A percentile compares a stretch with the other conserved stretches of the same genome.
Evolutionary conservation across 2,797 vertebrate genomes (phyloP).

Genomic region (Hirundo rustica): DNA sequence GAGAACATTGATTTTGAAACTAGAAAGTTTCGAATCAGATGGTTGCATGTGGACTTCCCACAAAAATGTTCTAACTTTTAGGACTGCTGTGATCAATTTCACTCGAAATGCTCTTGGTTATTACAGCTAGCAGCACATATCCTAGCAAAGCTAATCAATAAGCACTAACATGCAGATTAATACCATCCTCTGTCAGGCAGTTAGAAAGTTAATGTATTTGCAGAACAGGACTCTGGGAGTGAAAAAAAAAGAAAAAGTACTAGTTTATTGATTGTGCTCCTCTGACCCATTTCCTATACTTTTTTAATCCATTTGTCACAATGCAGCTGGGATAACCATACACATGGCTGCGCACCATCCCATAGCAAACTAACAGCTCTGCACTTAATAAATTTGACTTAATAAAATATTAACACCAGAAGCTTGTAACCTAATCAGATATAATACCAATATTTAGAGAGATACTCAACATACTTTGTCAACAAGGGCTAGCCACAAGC

Average conservation of each 20-base stretch:
- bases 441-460: background rate
- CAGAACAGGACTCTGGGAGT: constrained; percentile 38
- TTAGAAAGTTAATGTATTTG: constrained; percentile 57
- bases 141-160: constrained; percentile 65
- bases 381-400: background rate
- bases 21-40: constrained; percentile 54
- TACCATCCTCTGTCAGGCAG: constrained; percentile 59
- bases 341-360: background rate
- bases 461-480: background rate
- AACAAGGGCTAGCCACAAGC: background rate
- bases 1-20: constrained; percentile 17
- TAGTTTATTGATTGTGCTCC: constrained; percentile 65
- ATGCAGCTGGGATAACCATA: background rate
- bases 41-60: constrained; percentile 12
- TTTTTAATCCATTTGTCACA: constrained; percentile 53
- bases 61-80: constrained; percentile 47
- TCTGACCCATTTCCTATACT: constrained; percentile 44
- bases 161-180: constrained; percentile 63
- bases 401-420: background rate
- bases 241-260: constrained; percentile 58
- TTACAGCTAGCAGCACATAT: constrained; percentile 53
- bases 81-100: constrained; percentile 63
- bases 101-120: constrained; percentile 38
- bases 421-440: background rate
- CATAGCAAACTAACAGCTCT: background rate